Evolutionary conservation across 30 jellyfish, hydroid and myxozoan genomes (phyloP).

Genomic region (Catostylus mosaicus): DNA sequence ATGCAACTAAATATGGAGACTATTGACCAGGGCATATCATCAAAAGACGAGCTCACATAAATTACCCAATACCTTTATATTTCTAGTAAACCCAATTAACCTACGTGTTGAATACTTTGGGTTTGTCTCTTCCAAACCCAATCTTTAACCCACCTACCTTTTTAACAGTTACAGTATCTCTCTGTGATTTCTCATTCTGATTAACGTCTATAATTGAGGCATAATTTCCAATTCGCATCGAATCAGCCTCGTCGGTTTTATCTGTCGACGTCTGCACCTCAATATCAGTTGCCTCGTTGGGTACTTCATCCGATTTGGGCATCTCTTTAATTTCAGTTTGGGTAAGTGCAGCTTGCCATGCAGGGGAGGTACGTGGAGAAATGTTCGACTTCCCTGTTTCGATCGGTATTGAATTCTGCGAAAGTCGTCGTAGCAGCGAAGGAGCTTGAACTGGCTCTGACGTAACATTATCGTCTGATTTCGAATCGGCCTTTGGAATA

Average conservation of each 20-base stretch:
- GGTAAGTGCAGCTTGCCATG: background rate
- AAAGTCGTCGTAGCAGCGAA: conserved; percentile 42
- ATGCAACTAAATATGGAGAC: too few species aligned
- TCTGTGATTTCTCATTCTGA: conserved; percentile 17
- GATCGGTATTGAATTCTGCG: conserved; percentile 14
- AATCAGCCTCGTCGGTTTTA: background rate
- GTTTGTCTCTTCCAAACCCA: conserved; percentile 53
- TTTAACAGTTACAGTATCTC: conserved; percentile 51
- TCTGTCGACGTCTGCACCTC: background rate
- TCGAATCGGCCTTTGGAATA: background rate
- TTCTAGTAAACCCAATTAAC: background rate
- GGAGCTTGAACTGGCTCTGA: conserved; percentile 52
- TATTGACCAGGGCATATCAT: too few species aligned
- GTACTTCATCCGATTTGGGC: background rate
- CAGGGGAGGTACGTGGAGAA: conserved; percentile 1
- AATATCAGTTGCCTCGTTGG: background rate
- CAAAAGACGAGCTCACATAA: background rate
- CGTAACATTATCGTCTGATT: background rate
- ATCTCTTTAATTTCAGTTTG: background rate
- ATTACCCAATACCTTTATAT: background rate
- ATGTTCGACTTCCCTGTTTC: conserved; percentile 1
- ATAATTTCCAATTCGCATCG: conserved; percentile 17
- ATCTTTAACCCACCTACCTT: conserved; percentile 49
- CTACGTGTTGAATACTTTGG: conserved; percentile 16
- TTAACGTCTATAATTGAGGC: conserved; percentile 33